Base-by-base conservation (phyloP, 2,113 vertebrate species). In the Xiphias gladius region DNA sequence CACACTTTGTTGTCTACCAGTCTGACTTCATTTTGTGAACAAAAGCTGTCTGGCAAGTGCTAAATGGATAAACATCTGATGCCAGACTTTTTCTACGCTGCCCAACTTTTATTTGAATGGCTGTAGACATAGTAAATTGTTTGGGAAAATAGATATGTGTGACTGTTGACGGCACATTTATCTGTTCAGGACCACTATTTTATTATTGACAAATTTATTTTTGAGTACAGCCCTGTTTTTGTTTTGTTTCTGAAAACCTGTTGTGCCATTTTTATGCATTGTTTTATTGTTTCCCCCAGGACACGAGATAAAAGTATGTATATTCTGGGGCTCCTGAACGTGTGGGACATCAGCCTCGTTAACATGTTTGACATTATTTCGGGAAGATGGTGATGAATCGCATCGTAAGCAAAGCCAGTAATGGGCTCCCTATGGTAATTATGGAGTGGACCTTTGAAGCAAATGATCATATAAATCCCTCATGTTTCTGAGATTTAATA, bases 391-490 rank as follows among this genome's bases (percentile, higher is more conserved):
- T 63, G 79, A 90, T 87, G 82, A 90, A 87, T 90, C 66, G 78
- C 69, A 80, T 72, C 26, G 41, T 74, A 84, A 63, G 84, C 59
- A 84, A 82, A 85, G 73, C 73, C 80, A 46, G 77, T 88, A 88
- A 91, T 86, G 82, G 90, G 80, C 87, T 91, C 92, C 82, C 84
- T 62, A 37, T 81, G 78, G 89, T 90, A 89, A 90, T 92, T 84
- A 87, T 59, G 54, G 75, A 86, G 73, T 82, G 83, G 75, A 84
- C 87, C 68, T 89, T 91, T 87, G 80, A 90, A 84, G 82, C 48
- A 88, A 73, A 89, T 86, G 73, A 84, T 80, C 78, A 11, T 80
- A 80, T 87, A 82, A 88, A 87, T 85, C 83, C 48, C 22, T 62
- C 78, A 79, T 79, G 88, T 87, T 88, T 84, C 52, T 39, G 6